Base-by-base conservation (phyloP, 2,888 invertebrate species). In the Cryptus armator region DNA sequence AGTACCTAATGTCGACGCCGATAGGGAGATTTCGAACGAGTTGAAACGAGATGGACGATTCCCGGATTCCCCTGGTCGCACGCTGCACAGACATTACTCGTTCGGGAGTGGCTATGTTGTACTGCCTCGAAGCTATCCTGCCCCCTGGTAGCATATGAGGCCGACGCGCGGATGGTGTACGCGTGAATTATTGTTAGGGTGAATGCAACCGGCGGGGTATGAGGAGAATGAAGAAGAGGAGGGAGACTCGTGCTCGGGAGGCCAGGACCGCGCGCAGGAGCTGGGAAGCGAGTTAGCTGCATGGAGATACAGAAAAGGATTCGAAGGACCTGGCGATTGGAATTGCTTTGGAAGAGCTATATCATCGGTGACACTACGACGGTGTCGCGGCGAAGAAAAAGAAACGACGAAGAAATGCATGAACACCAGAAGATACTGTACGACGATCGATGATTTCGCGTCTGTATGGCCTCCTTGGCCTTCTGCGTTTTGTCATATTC, bases 151-250 rank as follows among this genome's bases (percentile, higher is more conserved):
- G 86, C 86, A 86, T 81, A 86, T 83, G 83, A 86, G 83, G 66
- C 81, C 81, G 86, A 87, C 81, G 53, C 68, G 81, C 86, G 78
- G 84, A 86, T 87, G 86, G 87, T 85, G 88, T 86, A 75, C 84
- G 82, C 75, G 87, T 87, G 88, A 88, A 87, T 88, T 87, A 86
- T 87, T 72, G 86, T 71, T 83, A 76, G 86, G 86, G 86, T 76
- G 81, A 82, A 83, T 77, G 85, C 85, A 84, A 37, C 66, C 37
- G 51, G 51, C 66, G 75, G 74, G 66, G 62, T 62, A 62, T 53
- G 64, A 64, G 75, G 76, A 66, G 81, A 53, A 71, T 59, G 78
- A 56, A 62, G 72, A 24, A 24, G 24, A 37, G 48, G 79, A 71
- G 71, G 46, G 70, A 66, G 76, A 81, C 62, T 32, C 59, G 59